These are phyloP conservation scores for Neocrepidodera transversa DNA, from an alignment of 2,888 invertebrate species.

Conservation along the genomic window DNA sequence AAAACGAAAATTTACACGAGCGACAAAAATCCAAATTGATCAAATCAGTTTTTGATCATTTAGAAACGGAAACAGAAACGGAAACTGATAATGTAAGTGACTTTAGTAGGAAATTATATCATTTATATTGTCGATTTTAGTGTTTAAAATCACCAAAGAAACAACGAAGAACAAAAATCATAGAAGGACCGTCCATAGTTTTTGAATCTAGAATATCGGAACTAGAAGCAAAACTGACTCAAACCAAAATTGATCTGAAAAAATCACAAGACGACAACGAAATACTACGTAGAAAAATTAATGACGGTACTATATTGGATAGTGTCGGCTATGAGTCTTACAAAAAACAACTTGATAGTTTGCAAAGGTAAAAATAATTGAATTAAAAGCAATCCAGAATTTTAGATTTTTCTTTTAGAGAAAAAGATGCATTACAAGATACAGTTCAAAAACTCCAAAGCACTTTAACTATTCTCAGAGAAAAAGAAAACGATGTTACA, in stretches of 20 bases:
- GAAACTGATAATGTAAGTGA: slow-evolving; percentile 52
- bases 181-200: slow-evolving; percentile 81
- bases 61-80: slow-evolving; percentile 63
- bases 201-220: slow-evolving; percentile 87
- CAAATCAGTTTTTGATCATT: slow-evolving; percentile 68
- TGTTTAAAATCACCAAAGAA: slow-evolving; percentile 50
- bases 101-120: neutral
- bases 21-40: slow-evolving; percentile 76
- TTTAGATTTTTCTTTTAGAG: slow-evolving; percentile 60
- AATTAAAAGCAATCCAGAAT: slow-evolving; percentile 1
- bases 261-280: slow-evolving; percentile 75
- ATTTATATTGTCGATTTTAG: slow-evolving; percentile 29
- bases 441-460: slow-evolving; percentile 73
- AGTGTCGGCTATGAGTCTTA: slow-evolving; percentile 68
- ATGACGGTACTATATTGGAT: slow-evolving; percentile 60
- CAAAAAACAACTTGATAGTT: slow-evolving; percentile 73
- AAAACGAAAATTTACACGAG: slow-evolving; percentile 82
- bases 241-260: slow-evolving; percentile 77
- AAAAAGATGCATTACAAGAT: slow-evolving; percentile 73
- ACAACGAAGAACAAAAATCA: slow-evolving; percentile 47
- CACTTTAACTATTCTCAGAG: slow-evolving; percentile 69
- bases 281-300: slow-evolving; percentile 59
- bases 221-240: slow-evolving; percentile 82
- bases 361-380: slow-evolving; percentile 65
- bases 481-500: slow-evolving; percentile 68